Conservation (phyloP, 2,888 invertebrate genomes). For the Timema podura region DNA sequence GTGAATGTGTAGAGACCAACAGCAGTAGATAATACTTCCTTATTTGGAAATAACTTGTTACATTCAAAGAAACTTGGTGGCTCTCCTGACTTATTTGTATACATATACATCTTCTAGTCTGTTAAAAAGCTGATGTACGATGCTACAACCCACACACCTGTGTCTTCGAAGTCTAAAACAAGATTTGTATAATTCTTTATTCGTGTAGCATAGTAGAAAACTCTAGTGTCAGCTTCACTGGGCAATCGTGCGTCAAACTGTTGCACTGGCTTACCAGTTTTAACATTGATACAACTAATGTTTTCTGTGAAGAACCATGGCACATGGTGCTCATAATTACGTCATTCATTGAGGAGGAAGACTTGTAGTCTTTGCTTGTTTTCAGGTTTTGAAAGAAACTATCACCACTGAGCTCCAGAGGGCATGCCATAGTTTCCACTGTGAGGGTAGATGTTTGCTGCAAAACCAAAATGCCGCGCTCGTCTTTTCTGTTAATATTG, state of each 20-base stretch:
- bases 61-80: slow-evolving; percentile 1
- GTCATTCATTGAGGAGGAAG: too few relatives aligned
- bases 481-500: too few relatives aligned
- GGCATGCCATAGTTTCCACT: too few relatives aligned
- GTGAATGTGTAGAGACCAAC: not conserved
- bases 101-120: not conserved
- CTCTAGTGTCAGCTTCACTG: not conserved
- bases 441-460: too few relatives aligned
- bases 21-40: not conserved
- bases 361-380: too few relatives aligned
- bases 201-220: not conserved
- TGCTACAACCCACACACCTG: not conserved
- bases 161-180: slow-evolving; percentile 7
- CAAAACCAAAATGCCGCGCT: too few relatives aligned
- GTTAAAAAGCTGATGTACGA: not conserved
- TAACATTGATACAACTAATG: not conserved
- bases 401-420: too few relatives aligned
- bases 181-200: not conserved
- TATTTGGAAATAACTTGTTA: not conserved
- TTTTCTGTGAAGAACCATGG: too few relatives aligned
- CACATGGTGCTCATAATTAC: too few relatives aligned
- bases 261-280: not conserved
- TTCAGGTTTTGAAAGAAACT: too few relatives aligned
- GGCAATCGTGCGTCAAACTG: not conserved
- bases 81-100: not conserved